A percentile compares a stretch with the other conserved stretches of the same genome.
These are phyloP conservation scores for Pseudoips prasinana DNA, from an alignment of 2,888 invertebrate species.

Conservation along the genomic window DNA sequence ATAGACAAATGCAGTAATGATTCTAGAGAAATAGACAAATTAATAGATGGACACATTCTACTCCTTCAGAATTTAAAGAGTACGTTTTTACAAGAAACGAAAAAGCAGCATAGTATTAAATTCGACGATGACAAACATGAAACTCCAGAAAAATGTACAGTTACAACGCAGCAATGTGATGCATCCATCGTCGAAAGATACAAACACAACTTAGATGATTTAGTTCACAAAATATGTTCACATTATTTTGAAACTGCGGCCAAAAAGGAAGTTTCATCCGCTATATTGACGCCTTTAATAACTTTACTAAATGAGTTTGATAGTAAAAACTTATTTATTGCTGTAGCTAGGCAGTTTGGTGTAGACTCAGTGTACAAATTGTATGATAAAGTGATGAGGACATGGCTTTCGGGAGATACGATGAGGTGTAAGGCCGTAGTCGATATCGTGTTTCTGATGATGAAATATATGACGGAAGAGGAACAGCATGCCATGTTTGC, in stretches of 20 bases:
- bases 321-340: slow-evolving; percentile 74
- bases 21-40: slow-evolving; percentile 59
- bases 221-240: slow-evolving; percentile 69
- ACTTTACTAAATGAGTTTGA: slow-evolving; percentile 82
- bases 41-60: slow-evolving; percentile 61
- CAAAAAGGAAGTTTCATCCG: slow-evolving; percentile 53
- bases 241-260: slow-evolving; percentile 81
- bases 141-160: neutral
- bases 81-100: slow-evolving; percentile 38
- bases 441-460: slow-evolving; percentile 83
- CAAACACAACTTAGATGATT: slow-evolving; percentile 60
- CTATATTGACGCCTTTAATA: slow-evolving; percentile 76
- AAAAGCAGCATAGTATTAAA: slow-evolving; percentile 47
- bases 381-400: slow-evolving; percentile 57
- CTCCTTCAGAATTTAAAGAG: slow-evolving; percentile 51
- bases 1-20: slow-evolving; percentile 60
- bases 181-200: slow-evolving; percentile 49
- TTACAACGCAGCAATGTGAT: slow-evolving; percentile 24
- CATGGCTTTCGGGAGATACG: slow-evolving; percentile 76
- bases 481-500: slow-evolving; percentile 81
- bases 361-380: slow-evolving; percentile 40
- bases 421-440: slow-evolving; percentile 79
- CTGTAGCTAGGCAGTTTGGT: slow-evolving; percentile 57
- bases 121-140: slow-evolving; percentile 42
- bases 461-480: slow-evolving; percentile 75